A percentile compares a stretch with the other conserved stretches of the same genome.
These are phyloP conservation scores for Ormyrus nitidulus DNA, from an alignment of 2,888 invertebrate genomes.

Conservation along the genomic window DNA sequence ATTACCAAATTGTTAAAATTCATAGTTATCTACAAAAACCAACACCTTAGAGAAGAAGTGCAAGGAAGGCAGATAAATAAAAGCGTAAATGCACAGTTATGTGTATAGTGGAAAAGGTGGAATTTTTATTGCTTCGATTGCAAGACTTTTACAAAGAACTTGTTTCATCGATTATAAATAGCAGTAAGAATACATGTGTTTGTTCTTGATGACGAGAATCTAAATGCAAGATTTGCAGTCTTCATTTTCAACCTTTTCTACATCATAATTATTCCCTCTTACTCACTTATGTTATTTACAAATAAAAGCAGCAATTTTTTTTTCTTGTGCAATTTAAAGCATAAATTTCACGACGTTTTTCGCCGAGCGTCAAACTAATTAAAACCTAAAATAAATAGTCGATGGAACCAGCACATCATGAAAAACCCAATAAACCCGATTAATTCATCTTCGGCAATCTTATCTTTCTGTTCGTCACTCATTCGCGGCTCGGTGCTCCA, in stretches of 20 bases:
- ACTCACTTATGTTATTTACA: too few relatives aligned
- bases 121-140: constrained; percentile 47
- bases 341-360: too few relatives aligned
- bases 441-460: constrained; percentile 23
- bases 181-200: constrained; percentile 21
- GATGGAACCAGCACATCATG: constrained; percentile 9
- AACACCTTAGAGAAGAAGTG: not conserved
- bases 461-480: not conserved
- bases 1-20: constrained; percentile 7
- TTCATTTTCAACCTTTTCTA: too few relatives aligned
- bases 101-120: constrained; percentile 38
- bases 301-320: too few relatives aligned
- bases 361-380: too few relatives aligned
- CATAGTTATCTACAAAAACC: not conserved
- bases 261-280: too few relatives aligned
- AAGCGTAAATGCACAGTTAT: constrained; percentile 1
- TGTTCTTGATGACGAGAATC: constrained; percentile 48
- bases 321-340: too few relatives aligned
- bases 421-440: too few relatives aligned
- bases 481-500: not conserved
- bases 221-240: constrained; percentile 2
- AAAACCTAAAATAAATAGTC: not conserved
- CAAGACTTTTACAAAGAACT: constrained; percentile 37
- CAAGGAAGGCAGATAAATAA: constrained; percentile 10
- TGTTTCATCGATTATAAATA: constrained; percentile 28